These are phyloP conservation scores for Cyphotilapia sp. DNA, from an alignment of 2,113 vertebrate genomes.

Conservation along the genomic window DNA sequence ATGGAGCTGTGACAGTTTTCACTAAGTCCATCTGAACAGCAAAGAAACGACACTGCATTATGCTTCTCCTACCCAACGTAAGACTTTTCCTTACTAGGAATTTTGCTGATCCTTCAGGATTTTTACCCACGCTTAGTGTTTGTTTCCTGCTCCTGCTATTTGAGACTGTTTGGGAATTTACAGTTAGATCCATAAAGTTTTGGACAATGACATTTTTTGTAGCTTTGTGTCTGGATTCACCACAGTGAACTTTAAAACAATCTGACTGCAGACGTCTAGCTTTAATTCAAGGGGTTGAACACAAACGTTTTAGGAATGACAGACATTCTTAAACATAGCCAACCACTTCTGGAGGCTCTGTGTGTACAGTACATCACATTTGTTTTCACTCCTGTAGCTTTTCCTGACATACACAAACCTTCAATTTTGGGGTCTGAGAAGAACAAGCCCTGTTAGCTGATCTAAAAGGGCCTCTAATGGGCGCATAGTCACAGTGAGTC, in stretches of 20 bases:
- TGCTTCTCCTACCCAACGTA: not conserved
- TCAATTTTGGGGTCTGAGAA: not conserved
- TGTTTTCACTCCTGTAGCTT: not conserved
- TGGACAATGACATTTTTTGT: not conserved
- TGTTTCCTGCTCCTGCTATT: not conserved
- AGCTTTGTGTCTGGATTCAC: not conserved
- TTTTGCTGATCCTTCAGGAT: not conserved
- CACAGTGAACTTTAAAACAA: not conserved
- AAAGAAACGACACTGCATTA: fast-evolving
- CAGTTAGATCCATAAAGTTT: not conserved
- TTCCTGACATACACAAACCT: not conserved
- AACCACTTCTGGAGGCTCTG: not conserved
- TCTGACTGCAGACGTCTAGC: not conserved
- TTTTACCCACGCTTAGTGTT: not conserved
- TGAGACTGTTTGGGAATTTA: not conserved
- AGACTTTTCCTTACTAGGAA: not conserved
- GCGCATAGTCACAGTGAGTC: not conserved
- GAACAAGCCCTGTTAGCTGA: not conserved
- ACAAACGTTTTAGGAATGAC: not conserved
- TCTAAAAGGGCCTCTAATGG: not conserved
- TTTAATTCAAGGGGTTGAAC: not conserved
- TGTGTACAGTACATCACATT: not conserved
- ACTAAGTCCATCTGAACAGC: not conserved
- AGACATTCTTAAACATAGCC: fast-evolving
- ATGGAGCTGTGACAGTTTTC: not conserved